Base-by-base conservation (phyloP, 2,797 vertebrate species). In the Muraenolepis orangiensis region DNA sequence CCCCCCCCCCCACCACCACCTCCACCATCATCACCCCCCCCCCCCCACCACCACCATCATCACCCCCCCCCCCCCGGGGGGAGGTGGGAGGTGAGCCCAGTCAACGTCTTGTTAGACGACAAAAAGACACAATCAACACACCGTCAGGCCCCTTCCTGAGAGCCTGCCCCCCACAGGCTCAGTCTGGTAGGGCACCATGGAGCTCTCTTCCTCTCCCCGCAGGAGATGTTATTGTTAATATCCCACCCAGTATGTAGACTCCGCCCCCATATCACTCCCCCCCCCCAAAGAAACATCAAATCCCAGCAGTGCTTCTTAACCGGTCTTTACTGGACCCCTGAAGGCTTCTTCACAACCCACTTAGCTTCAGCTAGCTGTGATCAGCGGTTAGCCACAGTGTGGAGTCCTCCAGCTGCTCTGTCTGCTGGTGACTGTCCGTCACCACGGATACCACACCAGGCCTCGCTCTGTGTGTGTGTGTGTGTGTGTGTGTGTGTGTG, bases 101-200 rank as follows among this genome's bases (percentile, higher is more conserved):
- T n/a, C n/a, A n/a, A n/a, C n/a, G n/a, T n/a, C n/a, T n/a, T n/a
- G n/a, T n/a, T n/a, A 83, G 79, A 79, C 78, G 87, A 87, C 38
- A 87, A 93, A 93, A 95, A 87, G 82, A 61, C 66, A 81, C 74
- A 87, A 89, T 94, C 92, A 93, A 80, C 86, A 82, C 77, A 87
- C 84, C 89, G 89, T 90, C 89, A 85, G 74, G 72, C 75, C 75
- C 84, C 74, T 87, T 89, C 79, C 88, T 75, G 80, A n/a, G 90
- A 88, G 84, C 51, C 72, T 84, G 87, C 90, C 85, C 88, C 85
- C 79, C 74, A 78, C 38, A 46, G 82, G 78, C 71, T 77, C 74
- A 75, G 78, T 72, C n/a, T 23, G 26, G 76, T 75, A 83, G 76
- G 74, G 76, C 76, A 69, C 81, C 31, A 76, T 46, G 72, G 72